Evolutionary conservation across 37 sponge, comb jelly and placozoan genomes (phyloP).

Genomic region (Geodia barretti): DNA sequence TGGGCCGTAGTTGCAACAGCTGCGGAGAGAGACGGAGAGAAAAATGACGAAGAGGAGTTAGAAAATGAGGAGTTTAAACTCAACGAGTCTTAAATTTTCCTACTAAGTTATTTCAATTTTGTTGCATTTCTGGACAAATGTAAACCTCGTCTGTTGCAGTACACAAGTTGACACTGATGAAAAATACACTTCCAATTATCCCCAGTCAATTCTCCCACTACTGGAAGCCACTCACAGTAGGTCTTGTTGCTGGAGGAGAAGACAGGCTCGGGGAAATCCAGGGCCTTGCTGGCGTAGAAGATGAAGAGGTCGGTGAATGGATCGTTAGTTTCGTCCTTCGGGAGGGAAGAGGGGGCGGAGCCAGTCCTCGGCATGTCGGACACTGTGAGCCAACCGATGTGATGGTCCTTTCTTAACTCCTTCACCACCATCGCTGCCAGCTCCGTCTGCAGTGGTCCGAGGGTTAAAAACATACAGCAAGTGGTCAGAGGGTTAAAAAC

Average conservation of each 20-base stretch:
- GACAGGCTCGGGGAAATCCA: slow-evolving; percentile 64
- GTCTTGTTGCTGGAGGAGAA: slow-evolving; percentile 24
- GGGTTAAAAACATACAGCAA: neutral
- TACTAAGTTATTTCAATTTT: no score
- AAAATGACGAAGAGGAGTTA: no score
- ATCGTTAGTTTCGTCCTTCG: slow-evolving; percentile 16
- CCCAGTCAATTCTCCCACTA: neutral
- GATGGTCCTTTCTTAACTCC: slow-evolving; percentile 26
- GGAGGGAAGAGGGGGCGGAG: slow-evolving; percentile 22
- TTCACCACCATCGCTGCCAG: slow-evolving; percentile 66
- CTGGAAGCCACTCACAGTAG: slow-evolving; percentile 8
- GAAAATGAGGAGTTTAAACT: no score
- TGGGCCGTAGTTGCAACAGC: neutral
- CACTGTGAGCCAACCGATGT: neutral
- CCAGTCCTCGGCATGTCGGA: slow-evolving; percentile 30
- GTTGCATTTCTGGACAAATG: no score
- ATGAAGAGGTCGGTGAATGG: slow-evolving; percentile 51
- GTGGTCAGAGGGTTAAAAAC: neutral
- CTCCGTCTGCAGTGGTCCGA: slow-evolving; percentile 40
- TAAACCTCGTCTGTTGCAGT: no score
- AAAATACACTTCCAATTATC: neutral
- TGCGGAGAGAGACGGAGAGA: neutral
- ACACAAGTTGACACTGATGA: no score
- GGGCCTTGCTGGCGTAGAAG: slow-evolving; percentile 71
- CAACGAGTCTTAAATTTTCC: no score